Base-by-base conservation (phyloP, 2,888 invertebrate genomes). In the Coelinius sp. region DNA sequence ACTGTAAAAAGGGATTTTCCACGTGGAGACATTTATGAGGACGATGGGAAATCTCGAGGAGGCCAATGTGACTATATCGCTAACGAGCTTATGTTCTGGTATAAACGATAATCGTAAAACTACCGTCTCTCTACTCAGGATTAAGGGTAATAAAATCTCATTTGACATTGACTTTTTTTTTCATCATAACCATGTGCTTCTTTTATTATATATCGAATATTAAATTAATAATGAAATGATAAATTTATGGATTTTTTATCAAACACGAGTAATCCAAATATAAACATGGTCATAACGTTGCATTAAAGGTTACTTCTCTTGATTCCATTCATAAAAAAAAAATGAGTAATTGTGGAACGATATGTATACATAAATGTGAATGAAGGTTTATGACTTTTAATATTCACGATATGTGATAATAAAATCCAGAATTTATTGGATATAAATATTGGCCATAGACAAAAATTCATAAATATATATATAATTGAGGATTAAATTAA, bases 141-240 rank as follows among this genome's bases (percentile, higher is more conserved):
- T 80, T 80, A 80, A 78, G 74, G 70, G 75, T 70, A 77, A 79
- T 81, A 79, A 79, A 81, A 75, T 65, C 66, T 71, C 70, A 59
- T 66, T 53, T 63, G 62, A 63, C 41, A n/a, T 41, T 22, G 41
- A 14, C 27, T 56, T 56, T 38, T 24, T 41, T 20, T 63, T 41
- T 24, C 22, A n/a, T 10, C 31, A 17, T 0, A 4, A 7, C 22
- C 31, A 20, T 59, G 31, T 31, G 17, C 17, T 20, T 12, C 17
- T 12, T 59, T 27, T 25, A 59, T 59, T 27, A 59, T 59, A 35
- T 59, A 17, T 59, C n/a, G 5, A 31, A 20, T 59, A 59, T 59
- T 59, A 59, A 31, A 59, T 59, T 59, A 59, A 59, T 59, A 35
- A 59, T 31, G n/a, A 59, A 59, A 59, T 59, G 10, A 35, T 59